These are phyloP conservation scores for Callyntrura guangdongensis DNA, from an alignment of 2,888 invertebrate genomes.

Conservation along the genomic window DNA sequence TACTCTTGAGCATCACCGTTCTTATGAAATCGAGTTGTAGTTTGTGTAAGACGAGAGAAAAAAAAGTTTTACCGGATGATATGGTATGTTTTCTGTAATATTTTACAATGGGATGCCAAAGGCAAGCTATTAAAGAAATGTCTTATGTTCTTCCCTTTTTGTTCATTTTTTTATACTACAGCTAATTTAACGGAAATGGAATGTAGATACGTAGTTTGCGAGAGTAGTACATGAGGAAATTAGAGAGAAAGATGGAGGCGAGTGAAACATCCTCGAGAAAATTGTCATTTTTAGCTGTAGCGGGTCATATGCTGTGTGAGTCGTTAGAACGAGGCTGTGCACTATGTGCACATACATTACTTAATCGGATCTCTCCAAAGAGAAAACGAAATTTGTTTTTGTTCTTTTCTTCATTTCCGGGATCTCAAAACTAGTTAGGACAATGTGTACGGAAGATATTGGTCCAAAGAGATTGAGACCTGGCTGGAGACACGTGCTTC, in stretches of 20 bases:
- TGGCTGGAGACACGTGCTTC: conserved; percentile 17
- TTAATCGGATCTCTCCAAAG: background rate
- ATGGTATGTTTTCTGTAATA: background rate
- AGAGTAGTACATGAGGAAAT: conserved; percentile 24
- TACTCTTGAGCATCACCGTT: background rate
- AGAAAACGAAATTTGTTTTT: conserved; percentile 35
- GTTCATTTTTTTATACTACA: conserved; percentile 19
- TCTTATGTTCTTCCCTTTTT: background rate
- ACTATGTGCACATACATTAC: background rate
- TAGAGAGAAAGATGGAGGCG: background rate
- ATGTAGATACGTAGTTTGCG: background rate
- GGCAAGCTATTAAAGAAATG: conserved; percentile 44
- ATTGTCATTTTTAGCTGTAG: conserved; percentile 29
- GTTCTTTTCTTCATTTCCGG: background rate
- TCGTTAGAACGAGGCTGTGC: background rate
- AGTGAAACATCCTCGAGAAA: background rate
- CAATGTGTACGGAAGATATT: too few species aligned
- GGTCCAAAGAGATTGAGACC: background rate
- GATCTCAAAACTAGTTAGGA: conserved; percentile 3
- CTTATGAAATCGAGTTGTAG: background rate
- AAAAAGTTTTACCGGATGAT: background rate
- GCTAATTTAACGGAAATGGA: conserved; percentile 23
- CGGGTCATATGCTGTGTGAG: conserved; percentile 39
- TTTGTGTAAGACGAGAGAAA: background rate
- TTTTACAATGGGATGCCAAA: conserved; percentile 28